Conservation (phyloP, 2,113 vertebrate species). For the Leuciscus idus region DNA sequence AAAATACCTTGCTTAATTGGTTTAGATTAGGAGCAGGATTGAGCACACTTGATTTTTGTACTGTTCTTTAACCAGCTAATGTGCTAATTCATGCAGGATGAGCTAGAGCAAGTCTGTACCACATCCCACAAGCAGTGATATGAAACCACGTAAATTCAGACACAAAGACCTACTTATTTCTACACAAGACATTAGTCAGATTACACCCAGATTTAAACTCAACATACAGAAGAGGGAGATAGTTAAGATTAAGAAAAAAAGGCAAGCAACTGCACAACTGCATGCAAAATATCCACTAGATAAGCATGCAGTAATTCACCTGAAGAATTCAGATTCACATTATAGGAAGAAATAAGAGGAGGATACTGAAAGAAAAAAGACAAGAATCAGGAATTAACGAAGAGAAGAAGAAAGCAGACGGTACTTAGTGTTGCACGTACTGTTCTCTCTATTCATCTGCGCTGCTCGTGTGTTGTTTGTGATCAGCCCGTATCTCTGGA, state of each 20-base stretch:
- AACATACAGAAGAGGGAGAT: not conserved
- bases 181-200: not conserved
- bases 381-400: conserved; percentile 52
- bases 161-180: not conserved
- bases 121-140: not conserved
- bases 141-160: not conserved
- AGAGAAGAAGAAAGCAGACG: conserved; percentile 53
- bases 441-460: conserved; percentile 49
- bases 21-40: not conserved
- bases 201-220: not conserved
- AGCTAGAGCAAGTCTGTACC: not conserved
- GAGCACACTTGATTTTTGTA: not conserved
- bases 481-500: conserved; percentile 83
- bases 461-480: conserved; percentile 60
- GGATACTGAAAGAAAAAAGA: conserved; percentile 37
- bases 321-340: conserved; percentile 55
- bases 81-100: not conserved
- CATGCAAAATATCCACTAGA: conserved; percentile 47
- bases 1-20: not conserved
- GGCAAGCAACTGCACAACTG: not conserved
- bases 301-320: conserved; percentile 70
- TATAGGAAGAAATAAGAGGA: conserved; percentile 39
- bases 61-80: not conserved
- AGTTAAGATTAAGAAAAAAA: not conserved
- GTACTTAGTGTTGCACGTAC: conserved; percentile 65